Evolutionary conservation across 1,140 invertebrate species (phyloP).

Genomic region (Charaxes varanes): DNA sequence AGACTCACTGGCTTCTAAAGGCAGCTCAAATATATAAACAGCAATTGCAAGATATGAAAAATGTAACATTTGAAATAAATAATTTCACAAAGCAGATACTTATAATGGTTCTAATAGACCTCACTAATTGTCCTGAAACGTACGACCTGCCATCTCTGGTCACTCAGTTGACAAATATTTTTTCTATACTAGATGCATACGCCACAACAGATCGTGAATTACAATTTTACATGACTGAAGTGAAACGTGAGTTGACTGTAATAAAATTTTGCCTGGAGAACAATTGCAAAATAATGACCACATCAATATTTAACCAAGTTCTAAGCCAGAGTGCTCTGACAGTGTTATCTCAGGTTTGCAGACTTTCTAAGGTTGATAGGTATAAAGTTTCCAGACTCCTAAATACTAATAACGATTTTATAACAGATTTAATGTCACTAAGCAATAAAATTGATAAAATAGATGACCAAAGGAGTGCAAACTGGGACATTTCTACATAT

Average conservation of each 20-base stretch:
- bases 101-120: constrained; percentile 65
- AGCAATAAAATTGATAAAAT: constrained; percentile 37
- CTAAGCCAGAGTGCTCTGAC: constrained; percentile 62
- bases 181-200: constrained; percentile 64
- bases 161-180: constrained; percentile 60
- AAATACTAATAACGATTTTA: constrained; percentile 62
- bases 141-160: constrained; percentile 58
- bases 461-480: constrained; percentile 25
- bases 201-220: constrained; percentile 53
- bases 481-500: constrained; percentile 67
- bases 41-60: constrained; percentile 59
- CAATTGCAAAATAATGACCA: constrained; percentile 64
- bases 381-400: constrained; percentile 67
- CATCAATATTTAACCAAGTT: constrained; percentile 61
- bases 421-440: constrained; percentile 45
- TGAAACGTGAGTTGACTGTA: constrained; percentile 66
- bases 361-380: constrained; percentile 62
- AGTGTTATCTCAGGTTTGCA: constrained; percentile 69
- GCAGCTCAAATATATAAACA: constrained; percentile 61
- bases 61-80: constrained; percentile 64
- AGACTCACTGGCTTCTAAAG: constrained; percentile 67
- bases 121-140: constrained; percentile 62
- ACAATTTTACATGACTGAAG: constrained; percentile 67
- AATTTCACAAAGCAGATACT: constrained; percentile 67
- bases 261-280: constrained; percentile 69